Base-by-base conservation (phyloP, 2,888 invertebrate species). In the Esperia sulphurella region DNA sequence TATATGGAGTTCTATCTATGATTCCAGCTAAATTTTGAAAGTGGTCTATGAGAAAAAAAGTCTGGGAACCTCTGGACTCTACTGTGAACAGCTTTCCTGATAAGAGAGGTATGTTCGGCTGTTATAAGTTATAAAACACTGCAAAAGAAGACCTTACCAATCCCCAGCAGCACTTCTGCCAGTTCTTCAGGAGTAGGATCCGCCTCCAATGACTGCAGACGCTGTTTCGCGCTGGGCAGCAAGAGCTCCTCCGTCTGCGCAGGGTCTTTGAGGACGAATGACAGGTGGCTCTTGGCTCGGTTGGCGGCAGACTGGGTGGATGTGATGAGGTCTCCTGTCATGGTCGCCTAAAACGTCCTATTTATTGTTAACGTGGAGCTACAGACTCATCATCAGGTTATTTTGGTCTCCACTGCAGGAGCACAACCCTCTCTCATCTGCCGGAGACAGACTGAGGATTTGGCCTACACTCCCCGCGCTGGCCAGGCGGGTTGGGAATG, bases 291-390 rank as follows among this genome's bases (percentile, higher is more conserved):
- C 61, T 91, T 91, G 0, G 95, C 95, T 40, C 86, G 88, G 49
- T 79, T 88, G 0, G 92, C 91, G 0, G 92, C 88, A 0, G 91
- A 68, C 40, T 89, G 83, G 8, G 90, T 92, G 2, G 88, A 89
- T 0, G 95, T 93, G 7, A 97, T 68, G 40, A 96, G 85, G 78
- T 97, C 96, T 0, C 96, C 96, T 0, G 95, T 92, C 65, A 92
- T 90, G 4, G 95, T 93, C n/a, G 84, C 79, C 92, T 92, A 63
- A 10, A 14, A 35, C 21, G 41, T 28, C 1, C 41, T 41, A 10
- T 4, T 43, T 7, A 12, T 4, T 41, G 28, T 41, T 41, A 13
- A 39, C 5, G 12, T n/a, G 38, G 38, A 10, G 8, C 8, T 38
- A 7, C 38, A 38, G 8, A 38, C n/a, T n/a, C n/a, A n/a, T n/a